These are phyloP conservation scores for Amphiprion clarkii DNA, from an alignment of 2,797 vertebrate genomes.

Conservation along the genomic window DNA sequence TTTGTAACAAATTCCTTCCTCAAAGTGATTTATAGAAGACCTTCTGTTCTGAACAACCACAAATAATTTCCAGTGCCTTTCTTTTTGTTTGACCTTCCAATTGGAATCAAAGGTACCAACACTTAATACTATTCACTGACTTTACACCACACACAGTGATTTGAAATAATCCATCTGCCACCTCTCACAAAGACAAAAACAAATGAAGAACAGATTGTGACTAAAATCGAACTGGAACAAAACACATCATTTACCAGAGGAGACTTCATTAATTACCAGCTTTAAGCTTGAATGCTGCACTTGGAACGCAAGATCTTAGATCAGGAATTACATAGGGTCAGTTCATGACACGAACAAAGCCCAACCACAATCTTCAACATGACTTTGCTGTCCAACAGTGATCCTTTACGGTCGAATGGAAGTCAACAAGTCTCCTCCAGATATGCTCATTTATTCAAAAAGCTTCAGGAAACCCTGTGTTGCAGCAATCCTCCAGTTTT, in stretches of 20 bases:
- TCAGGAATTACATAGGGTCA: constrained; percentile 31
- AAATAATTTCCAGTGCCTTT: constrained; percentile 86
- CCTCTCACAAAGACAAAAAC: constrained; percentile 63
- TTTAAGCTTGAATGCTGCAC: constrained; percentile 44
- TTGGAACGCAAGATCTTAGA: constrained; percentile 42
- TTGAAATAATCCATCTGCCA: constrained; percentile 66
- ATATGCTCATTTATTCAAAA: constrained; percentile 51
- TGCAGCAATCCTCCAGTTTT: constrained; percentile 87
- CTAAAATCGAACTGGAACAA: constrained; percentile 58
- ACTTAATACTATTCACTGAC: constrained; percentile 64
- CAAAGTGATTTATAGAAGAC: constrained; percentile 52
- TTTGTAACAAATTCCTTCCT: constrained; percentile 49
- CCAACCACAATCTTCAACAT: constrained; percentile 29
- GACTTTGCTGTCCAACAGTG: constrained; percentile 51
- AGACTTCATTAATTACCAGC: constrained; percentile 48
- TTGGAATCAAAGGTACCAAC: constrained; percentile 70
- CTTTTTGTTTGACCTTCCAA: constrained; percentile 72
- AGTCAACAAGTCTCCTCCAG: constrained; percentile 56
- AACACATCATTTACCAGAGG: constrained; percentile 58
- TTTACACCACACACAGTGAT: constrained; percentile 54
- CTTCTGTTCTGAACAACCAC: constrained; percentile 69
- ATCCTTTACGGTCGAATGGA: constrained; percentile 46
- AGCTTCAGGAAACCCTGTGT: constrained; percentile 63
- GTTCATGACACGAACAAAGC: constrained; percentile 36
- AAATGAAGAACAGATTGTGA: constrained; percentile 67